phyloP scores from a whole-genome alignment of 2,797 vertebrate species.

The Falco peregrinus region DNA sequence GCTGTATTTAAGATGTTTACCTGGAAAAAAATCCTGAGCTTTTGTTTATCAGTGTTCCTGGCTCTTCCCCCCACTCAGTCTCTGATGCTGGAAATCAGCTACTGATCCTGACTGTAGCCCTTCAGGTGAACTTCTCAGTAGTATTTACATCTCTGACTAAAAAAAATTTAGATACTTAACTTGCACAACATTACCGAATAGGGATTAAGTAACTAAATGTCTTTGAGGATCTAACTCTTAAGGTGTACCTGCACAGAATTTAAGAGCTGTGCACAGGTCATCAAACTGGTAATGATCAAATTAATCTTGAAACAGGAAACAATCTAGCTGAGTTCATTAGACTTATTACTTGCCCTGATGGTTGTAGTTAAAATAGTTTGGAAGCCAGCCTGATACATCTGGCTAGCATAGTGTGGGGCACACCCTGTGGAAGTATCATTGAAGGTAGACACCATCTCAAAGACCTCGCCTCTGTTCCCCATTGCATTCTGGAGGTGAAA shows the following conservation, averaged over 20 bases:
- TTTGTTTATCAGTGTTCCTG: background rate
- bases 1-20: background rate
- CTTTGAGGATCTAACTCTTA: background rate
- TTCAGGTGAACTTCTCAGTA: background rate
- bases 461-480: background rate
- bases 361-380: background rate
- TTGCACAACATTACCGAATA: background rate
- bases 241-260: background rate
- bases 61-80: background rate
- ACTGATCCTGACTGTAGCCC: background rate
- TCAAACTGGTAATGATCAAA: background rate
- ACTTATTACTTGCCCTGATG: background rate
- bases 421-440: background rate
- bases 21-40: background rate
- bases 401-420: background rate
- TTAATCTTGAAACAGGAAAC: conserved; percentile 22
- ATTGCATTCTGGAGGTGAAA: background rate
- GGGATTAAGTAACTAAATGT: background rate
- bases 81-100: background rate
- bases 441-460: background rate
- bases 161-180: background rate
- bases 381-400: background rate
- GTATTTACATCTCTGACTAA: background rate
- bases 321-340: background rate
- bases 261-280: background rate